These are phyloP conservation scores for Chrysolina americana DNA, from an alignment of 2,888 invertebrate species.

Conservation along the genomic window DNA sequence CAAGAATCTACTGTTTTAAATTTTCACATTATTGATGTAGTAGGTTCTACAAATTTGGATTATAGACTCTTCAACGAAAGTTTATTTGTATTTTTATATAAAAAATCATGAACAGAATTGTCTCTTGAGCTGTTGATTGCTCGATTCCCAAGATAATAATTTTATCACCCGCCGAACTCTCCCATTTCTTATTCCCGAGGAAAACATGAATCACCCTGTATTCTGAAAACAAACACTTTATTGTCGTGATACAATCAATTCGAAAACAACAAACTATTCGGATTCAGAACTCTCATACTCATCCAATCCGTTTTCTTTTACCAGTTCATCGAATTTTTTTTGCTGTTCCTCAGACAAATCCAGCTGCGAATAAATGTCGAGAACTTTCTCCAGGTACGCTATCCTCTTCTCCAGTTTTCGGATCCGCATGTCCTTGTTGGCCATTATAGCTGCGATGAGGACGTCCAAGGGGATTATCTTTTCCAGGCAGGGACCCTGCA, in stretches of 20 bases:
- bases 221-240: slow-evolving; percentile 8
- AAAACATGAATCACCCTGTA: slow-evolving; percentile 10
- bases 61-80: too few species aligned
- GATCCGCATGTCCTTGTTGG: slow-evolving; percentile 72
- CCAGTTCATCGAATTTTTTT: slow-evolving; percentile 55
- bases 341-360: slow-evolving; percentile 62
- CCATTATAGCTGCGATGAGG: slow-evolving; percentile 63
- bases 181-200: background rate
- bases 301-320: slow-evolving; percentile 44
- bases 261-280: background rate
- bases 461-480: slow-evolving; percentile 66
- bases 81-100: too few species aligned
- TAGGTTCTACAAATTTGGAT: too few species aligned
- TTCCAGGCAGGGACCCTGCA: slow-evolving; percentile 60
- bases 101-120: too few species aligned
- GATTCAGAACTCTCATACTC: slow-evolving; percentile 16
- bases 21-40: too few species aligned
- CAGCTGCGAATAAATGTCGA: slow-evolving; percentile 58
- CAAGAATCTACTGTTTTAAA: too few species aligned
- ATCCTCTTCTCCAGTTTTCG: slow-evolving; percentile 70
- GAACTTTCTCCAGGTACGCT: slow-evolving; percentile 60
- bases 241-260: slow-evolving; percentile 16
- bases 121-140: too few species aligned
- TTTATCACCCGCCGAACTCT: too few species aligned
- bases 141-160: too few species aligned